Percentiles rank a stretch among this genome's conserved stretches.
Conservation (phyloP, 2,113 vertebrate genomes). For the Nycticryphes semicollaris region DNA sequence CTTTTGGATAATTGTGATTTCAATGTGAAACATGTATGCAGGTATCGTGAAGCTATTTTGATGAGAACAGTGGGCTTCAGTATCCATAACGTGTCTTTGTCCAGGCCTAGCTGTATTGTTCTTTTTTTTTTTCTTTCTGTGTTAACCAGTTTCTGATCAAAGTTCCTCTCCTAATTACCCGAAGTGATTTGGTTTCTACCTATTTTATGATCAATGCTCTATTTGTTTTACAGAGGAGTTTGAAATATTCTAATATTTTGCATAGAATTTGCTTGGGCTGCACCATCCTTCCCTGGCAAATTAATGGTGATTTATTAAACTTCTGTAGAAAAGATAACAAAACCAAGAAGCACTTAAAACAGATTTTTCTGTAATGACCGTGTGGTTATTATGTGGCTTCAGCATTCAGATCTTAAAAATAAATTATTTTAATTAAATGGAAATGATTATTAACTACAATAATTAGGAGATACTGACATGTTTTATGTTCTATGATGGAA, state of each 20-base stretch:
- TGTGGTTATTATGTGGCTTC: constrained; percentile 1
- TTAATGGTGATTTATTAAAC: neutral
- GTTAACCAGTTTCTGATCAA: neutral
- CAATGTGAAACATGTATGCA: neutral
- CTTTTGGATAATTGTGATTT: neutral
- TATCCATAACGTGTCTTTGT: neutral
- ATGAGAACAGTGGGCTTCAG: neutral
- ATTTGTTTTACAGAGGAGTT: neutral
- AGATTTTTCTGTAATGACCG: neutral
- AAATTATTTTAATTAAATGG: neutral
- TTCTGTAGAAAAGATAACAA: neutral
- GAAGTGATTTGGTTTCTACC: neutral
- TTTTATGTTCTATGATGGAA: neutral
- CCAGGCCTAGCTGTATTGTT: neutral
- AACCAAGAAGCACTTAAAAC: neutral
- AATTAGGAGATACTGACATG: neutral
- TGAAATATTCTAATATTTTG: neutral
- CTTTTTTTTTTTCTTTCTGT: neutral
- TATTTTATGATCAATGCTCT: neutral
- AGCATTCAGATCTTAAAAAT: neutral
- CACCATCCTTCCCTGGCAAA: neutral
- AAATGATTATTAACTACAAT: neutral
- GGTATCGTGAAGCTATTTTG: neutral
- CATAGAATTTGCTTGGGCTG: neutral
- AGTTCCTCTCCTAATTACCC: neutral